Conservation (phyloP, 2,888 invertebrate genomes). For the Trachelus tabidus region DNA sequence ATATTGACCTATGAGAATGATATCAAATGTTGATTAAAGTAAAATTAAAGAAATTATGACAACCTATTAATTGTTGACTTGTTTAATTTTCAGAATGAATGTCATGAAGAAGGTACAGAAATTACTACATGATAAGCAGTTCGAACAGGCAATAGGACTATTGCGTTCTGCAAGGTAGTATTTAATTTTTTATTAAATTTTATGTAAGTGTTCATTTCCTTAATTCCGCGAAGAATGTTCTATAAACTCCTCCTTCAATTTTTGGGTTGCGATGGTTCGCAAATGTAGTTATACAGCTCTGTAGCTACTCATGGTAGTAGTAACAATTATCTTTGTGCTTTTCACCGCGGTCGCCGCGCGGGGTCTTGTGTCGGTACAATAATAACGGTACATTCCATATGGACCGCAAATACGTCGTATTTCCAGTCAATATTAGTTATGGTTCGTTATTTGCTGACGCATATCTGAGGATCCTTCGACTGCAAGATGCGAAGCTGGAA, state of each 20-base stretch:
- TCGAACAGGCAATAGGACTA: slow-evolving; percentile 83
- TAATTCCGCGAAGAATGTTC: background rate
- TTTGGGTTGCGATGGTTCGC: background rate
- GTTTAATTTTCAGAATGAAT: slow-evolving; percentile 72
- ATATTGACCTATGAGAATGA: too few relatives aligned
- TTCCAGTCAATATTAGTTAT: background rate
- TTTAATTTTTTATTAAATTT: background rate
- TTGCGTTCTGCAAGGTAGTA: slow-evolving; percentile 81
- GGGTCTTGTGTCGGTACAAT: background rate
- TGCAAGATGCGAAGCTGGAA: background rate
- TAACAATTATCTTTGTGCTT: background rate
- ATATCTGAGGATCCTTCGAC: background rate
- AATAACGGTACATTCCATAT: background rate
- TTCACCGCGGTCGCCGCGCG: background rate
- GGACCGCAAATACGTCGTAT: background rate
- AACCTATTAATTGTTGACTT: background rate
- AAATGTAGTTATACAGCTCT: background rate
- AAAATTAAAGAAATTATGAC: slow-evolving; percentile 24
- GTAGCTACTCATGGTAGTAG: background rate
- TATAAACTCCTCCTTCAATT: background rate
- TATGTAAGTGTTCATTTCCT: background rate
- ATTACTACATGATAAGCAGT: slow-evolving; percentile 76
- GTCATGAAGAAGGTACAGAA: slow-evolving; percentile 90
- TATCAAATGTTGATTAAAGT: too few relatives aligned
- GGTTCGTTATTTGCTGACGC: slow-evolving; percentile 3